Percentiles rank a stretch among this genome's conserved stretches.
Evolutionary conservation across 2,113 vertebrate genomes (phyloP).

Genomic region (Apistogramma diplotaenia): DNA sequence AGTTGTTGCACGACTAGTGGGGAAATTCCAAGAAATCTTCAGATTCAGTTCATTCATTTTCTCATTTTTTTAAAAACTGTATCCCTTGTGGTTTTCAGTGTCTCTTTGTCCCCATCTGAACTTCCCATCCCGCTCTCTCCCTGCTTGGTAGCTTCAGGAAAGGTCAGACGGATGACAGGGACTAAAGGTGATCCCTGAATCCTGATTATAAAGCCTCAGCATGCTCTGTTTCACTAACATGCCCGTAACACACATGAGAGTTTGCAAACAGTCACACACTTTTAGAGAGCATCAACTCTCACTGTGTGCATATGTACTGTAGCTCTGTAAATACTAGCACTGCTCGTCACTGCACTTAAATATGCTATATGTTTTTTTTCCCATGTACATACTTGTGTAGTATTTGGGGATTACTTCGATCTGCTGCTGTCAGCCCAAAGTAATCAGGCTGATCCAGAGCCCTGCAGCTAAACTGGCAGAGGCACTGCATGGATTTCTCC

Average conservation of each 20-base stretch:
- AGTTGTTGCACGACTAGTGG: background rate
- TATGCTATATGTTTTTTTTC: conserved; percentile 24
- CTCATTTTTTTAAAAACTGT: background rate
- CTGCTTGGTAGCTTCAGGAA: conserved; percentile 22
- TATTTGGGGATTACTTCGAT: conserved; percentile 67
- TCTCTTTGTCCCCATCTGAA: conserved; percentile 22
- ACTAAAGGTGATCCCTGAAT: conserved; percentile 55
- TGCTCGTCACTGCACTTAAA: background rate
- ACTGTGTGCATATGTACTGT: background rate
- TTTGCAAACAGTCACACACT: background rate
- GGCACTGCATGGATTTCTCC: conserved; percentile 45
- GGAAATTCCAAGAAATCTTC: background rate
- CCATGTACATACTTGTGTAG: conserved; percentile 24
- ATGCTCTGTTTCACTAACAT: background rate
- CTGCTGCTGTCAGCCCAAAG: conserved; percentile 54
- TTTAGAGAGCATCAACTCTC: background rate
- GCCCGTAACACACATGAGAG: background rate
- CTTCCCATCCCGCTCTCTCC: background rate
- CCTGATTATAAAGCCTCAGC: conserved; percentile 43
- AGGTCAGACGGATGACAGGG: conserved; percentile 62
- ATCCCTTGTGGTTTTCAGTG: background rate
- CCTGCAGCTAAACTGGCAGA: conserved; percentile 60
- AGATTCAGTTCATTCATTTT: background rate
- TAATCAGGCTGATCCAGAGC: conserved; percentile 69
- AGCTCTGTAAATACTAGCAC: background rate